Evolutionary conservation across 2,797 vertebrate species (phyloP).

Genomic region (Chelon labrosus): DNA sequence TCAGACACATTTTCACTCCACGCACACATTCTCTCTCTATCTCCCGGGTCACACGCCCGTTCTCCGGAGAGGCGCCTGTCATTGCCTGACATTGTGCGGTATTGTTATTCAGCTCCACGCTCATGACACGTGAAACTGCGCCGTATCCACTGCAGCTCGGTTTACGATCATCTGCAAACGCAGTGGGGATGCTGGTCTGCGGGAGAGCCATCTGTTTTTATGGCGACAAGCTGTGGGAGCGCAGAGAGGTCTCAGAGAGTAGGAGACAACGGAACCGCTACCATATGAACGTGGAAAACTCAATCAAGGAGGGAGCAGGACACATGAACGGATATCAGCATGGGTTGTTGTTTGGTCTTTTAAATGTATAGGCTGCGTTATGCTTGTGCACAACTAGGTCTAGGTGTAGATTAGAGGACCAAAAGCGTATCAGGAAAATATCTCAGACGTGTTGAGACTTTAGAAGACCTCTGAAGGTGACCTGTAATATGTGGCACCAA

Average conservation of each 20-base stretch:
- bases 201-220: conserved; percentile 61
- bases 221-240: conserved; percentile 44
- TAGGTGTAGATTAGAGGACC: not conserved
- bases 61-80: conserved; percentile 63
- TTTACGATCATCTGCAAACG: conserved; percentile 42
- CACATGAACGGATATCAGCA: not conserved
- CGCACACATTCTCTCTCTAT: not conserved
- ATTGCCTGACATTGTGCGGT: conserved; percentile 73
- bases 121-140: conserved; percentile 57
- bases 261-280: conserved; percentile 6
- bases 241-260: conserved; percentile 31
- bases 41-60: conserved; percentile 37
- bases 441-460: no score
- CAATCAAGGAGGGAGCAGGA: not conserved
- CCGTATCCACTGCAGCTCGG: conserved; percentile 49
- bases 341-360: not conserved
- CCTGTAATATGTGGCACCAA: no score
- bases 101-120: conserved; percentile 72
- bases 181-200: conserved; percentile 48
- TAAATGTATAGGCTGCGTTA: not conserved
- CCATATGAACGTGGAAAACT: not conserved
- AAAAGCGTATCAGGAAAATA: no score
- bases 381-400: not conserved
- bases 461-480: no score
- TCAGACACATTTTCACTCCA: conserved; percentile 4